Conservation (phyloP, 2,888 invertebrate species). For the Heteropelma amictum region DNA sequence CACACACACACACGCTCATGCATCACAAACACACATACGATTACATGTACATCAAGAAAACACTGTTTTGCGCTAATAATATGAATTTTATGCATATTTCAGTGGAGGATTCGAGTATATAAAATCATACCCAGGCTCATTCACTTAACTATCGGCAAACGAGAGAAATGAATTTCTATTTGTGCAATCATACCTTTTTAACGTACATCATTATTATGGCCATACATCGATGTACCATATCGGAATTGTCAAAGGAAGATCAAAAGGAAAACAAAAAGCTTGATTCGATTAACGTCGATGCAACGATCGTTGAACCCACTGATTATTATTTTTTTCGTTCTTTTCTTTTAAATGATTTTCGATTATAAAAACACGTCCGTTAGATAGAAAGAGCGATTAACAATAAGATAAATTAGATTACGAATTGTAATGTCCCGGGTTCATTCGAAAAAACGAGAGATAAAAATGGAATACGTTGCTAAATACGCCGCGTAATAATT, state of each 20-base stretch:
- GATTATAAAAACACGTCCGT: slow-evolving; percentile 44
- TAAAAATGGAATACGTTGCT: not conserved
- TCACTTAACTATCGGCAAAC: not conserved
- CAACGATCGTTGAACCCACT: not conserved
- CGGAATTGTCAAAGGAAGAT: not conserved
- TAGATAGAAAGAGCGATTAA: slow-evolving; percentile 29
- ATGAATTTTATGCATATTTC: not conserved
- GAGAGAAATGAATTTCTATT: slow-evolving; percentile 4
- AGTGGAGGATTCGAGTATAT: not conserved
- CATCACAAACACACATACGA: slow-evolving; percentile 6
- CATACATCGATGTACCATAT: slow-evolving; percentile 6
- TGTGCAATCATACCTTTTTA: slow-evolving; percentile 2
- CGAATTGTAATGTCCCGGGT: not conserved
- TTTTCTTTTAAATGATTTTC: slow-evolving; percentile 42
- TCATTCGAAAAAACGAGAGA: not conserved
- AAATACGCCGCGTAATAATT: not conserved
- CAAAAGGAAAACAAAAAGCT: not conserved
- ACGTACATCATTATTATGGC: slow-evolving; percentile 3
- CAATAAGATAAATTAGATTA: not conserved
- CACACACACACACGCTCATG: slow-evolving; percentile 10
- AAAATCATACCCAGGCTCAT: not conserved
- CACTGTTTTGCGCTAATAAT: slow-evolving; percentile 21
- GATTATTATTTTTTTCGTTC: not conserved
- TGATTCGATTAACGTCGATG: slow-evolving; percentile 24
- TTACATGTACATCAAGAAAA: slow-evolving; percentile 18